Evolutionary conservation across 2,113 vertebrate genomes (phyloP).

Genomic region (Anolis sagrei): DNA sequence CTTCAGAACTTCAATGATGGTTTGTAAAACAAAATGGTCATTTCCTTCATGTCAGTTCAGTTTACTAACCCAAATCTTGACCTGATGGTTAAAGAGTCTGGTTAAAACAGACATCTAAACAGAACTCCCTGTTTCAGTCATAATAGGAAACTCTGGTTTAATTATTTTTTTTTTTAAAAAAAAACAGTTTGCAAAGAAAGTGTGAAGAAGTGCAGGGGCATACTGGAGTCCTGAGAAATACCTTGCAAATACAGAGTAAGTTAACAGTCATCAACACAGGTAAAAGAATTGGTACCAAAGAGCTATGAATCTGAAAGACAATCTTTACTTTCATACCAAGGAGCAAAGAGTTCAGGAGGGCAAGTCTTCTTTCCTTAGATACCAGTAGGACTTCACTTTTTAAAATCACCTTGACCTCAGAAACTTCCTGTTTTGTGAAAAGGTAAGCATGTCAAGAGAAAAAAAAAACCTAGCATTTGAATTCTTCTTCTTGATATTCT

Average conservation of each 20-base stretch:
- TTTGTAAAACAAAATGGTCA: not conserved
- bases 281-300: not conserved
- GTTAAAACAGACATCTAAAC: not conserved
- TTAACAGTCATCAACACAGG: not conserved
- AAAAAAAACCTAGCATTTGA: not conserved
- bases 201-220: too few species aligned
- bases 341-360: not conserved
- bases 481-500: not conserved
- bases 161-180: too few species aligned
- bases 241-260: not conserved
- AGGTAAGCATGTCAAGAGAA: not conserved
- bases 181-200: too few species aligned
- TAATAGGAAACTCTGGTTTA: not conserved
- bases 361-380: not conserved
- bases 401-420: not conserved
- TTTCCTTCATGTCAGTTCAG: not conserved
- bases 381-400: not conserved
- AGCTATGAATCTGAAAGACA: not conserved
- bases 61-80: not conserved
- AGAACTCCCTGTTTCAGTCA: not conserved
- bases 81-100: not conserved
- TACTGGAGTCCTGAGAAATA: not conserved
- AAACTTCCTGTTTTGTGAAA: not conserved
- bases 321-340: not conserved
- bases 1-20: not conserved